Percentiles rank a stretch among this genome's conserved stretches.
These are phyloP conservation scores for Panonychus citri DNA, from an alignment of 1,140 invertebrate genomes.

Conservation along the genomic window DNA sequence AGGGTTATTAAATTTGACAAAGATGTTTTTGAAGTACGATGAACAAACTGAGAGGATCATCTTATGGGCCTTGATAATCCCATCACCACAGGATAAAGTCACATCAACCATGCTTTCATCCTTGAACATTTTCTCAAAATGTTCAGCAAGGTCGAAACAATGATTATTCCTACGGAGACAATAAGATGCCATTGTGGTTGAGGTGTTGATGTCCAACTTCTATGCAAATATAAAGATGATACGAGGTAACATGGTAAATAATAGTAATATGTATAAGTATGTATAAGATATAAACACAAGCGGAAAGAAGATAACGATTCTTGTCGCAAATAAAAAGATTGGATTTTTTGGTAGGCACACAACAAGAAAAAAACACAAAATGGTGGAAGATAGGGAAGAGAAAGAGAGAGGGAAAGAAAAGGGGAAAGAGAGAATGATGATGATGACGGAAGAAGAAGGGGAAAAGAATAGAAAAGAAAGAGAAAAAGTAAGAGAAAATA, in stretches of 20 bases:
- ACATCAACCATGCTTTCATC: constrained; percentile 7
- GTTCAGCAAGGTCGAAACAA: neutral
- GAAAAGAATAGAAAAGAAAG: neutral
- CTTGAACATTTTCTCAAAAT: constrained; percentile 6
- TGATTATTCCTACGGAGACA: constrained; percentile 1
- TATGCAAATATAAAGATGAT: no score
- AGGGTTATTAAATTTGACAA: constrained; percentile 36
- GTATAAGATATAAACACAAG: no score
- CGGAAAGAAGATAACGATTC: no score
- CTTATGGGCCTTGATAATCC: constrained; percentile 22
- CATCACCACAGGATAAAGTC: constrained; percentile 8
- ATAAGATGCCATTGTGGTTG: neutral
- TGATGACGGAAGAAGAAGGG: neutral
- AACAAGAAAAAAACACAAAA: no score
- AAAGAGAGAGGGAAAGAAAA: neutral
- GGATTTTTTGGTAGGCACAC: no score
- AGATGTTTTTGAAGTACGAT: constrained; percentile 24
- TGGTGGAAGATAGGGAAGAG: no score
- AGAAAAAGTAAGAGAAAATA: neutral
- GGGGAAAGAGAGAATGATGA: neutral
- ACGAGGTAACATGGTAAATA: no score
- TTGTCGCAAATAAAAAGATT: no score
- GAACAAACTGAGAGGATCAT: constrained; percentile 28
- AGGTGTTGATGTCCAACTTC: neutral
- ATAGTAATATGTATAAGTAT: no score